Percentiles rank a stretch among this genome's conserved stretches.
Conservation (phyloP, 2,888 invertebrate genomes). For the Rosalia funebris region DNA sequence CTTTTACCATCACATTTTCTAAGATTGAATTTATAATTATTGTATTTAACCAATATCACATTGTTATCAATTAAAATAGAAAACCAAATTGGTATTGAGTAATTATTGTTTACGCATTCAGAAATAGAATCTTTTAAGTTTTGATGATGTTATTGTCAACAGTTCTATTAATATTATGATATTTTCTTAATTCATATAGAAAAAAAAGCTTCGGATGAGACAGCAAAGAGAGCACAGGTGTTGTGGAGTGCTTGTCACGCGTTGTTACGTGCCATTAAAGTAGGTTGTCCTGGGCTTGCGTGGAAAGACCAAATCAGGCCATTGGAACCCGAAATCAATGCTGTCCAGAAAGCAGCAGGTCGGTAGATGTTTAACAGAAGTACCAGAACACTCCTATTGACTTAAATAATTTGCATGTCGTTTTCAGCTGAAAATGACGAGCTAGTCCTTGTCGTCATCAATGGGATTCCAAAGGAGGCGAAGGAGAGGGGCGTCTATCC, state of each 20-base stretch:
- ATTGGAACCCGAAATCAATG: slow-evolving; percentile 75
- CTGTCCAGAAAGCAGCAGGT: slow-evolving; percentile 81
- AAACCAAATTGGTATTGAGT: too few species aligned
- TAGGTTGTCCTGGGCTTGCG: slow-evolving; percentile 69
- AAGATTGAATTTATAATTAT: too few species aligned
- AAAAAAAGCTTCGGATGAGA: slow-evolving; percentile 77
- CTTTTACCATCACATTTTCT: too few species aligned
- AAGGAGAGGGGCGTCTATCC: slow-evolving; percentile 86
- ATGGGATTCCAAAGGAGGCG: slow-evolving; percentile 82
- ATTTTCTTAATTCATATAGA: slow-evolving; percentile 65
- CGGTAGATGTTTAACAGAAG: slow-evolving; percentile 6
- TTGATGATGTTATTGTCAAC: too few species aligned
- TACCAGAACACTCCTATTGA: background rate
- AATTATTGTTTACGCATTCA: too few species aligned
- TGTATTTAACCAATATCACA: too few species aligned
- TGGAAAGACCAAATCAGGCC: slow-evolving; percentile 71
- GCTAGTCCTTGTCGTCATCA: slow-evolving; percentile 80
- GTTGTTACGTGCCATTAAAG: slow-evolving; percentile 79
- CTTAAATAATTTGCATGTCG: background rate
- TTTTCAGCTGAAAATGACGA: slow-evolving; percentile 76
- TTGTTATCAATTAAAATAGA: too few species aligned
- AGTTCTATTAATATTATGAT: too few species aligned
- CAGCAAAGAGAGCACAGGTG: slow-evolving; percentile 83
- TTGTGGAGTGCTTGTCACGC: slow-evolving; percentile 95
- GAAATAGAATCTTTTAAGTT: too few species aligned